These are phyloP conservation scores for Hermatobates lingyangjiaoensis DNA, from an alignment of 1,140 invertebrate genomes.

Conservation along the genomic window DNA sequence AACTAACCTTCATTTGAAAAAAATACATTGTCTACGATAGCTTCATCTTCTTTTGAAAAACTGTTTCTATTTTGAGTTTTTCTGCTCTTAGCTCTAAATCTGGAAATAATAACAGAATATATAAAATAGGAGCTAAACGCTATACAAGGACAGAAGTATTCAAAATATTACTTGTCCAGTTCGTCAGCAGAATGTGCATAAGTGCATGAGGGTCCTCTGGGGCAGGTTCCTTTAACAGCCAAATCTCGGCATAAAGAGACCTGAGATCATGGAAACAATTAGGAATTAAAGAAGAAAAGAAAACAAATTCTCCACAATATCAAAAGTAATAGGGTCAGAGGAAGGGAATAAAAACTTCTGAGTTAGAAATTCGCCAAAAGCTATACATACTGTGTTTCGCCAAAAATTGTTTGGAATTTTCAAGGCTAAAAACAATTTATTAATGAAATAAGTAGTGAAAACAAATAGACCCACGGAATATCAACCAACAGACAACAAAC, in stretches of 20 bases:
- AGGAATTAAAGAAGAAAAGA: too few species aligned
- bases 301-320: too few species aligned
- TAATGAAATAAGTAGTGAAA: too few species aligned
- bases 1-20: not conserved
- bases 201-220: slow-evolving; percentile 67
- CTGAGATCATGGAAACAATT: too few species aligned
- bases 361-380: too few species aligned
- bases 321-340: too few species aligned
- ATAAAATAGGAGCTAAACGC: not conserved
- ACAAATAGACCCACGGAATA: too few species aligned
- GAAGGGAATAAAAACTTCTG: too few species aligned
- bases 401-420: too few species aligned
- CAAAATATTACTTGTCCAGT: slow-evolving; percentile 46
- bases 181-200: slow-evolving; percentile 85
- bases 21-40: not conserved
- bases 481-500: too few species aligned
- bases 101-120: not conserved
- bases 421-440: too few species aligned
- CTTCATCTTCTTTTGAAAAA: slow-evolving; percentile 1
- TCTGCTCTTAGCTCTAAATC: slow-evolving; percentile 6
- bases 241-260: slow-evolving; percentile 80
- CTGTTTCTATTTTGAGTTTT: slow-evolving; percentile 3
- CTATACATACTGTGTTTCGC: too few species aligned
- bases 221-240: slow-evolving; percentile 54
- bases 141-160: not conserved